phyloP scores from a whole-genome alignment of 2,797 vertebrate species.

The Tamandua tetradactyla region DNA sequence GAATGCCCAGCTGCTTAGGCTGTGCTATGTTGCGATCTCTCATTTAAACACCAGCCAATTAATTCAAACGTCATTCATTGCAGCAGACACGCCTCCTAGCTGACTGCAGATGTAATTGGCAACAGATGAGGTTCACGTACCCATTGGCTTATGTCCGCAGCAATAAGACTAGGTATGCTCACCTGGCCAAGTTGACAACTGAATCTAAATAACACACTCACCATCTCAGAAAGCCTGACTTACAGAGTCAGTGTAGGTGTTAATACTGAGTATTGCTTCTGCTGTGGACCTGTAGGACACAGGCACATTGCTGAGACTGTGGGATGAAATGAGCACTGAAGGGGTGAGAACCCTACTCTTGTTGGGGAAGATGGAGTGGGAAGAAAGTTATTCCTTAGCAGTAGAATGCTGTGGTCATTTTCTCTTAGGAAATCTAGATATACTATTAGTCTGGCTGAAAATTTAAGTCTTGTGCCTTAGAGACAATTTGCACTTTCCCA shows the following conservation, averaged over 20 bases:
- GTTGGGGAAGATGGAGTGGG: background rate
- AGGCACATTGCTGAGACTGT: slow-evolving; percentile 66
- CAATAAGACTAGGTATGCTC: too few species aligned
- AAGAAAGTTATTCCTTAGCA: slow-evolving; percentile 76
- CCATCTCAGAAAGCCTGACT: slow-evolving; percentile 75
- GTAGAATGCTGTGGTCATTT: slow-evolving; percentile 73
- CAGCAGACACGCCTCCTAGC: too few species aligned
- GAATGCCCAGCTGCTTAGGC: too few species aligned
- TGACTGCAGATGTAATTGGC: too few species aligned
- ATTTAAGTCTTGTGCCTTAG: slow-evolving; percentile 84
- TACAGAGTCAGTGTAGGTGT: slow-evolving; percentile 45
- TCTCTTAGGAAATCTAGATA: slow-evolving; percentile 80
- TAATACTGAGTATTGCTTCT: slow-evolving; percentile 61
- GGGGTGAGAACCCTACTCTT: slow-evolving; percentile 23
- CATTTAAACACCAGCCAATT: too few species aligned
- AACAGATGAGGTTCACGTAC: too few species aligned
- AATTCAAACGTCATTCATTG: too few species aligned
- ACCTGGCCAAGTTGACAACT: too few species aligned
- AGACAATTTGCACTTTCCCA: slow-evolving; percentile 81
- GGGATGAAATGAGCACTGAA: slow-evolving; percentile 69
- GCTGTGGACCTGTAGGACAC: slow-evolving; percentile 41
- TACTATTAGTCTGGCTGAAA: slow-evolving; percentile 77
- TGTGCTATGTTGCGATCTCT: too few species aligned
- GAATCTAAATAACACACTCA: too few species aligned
- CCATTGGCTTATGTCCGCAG: too few species aligned